phyloP scores from a whole-genome alignment of 2,797 vertebrate genomes.

The Meriones psammophilus region DNA sequence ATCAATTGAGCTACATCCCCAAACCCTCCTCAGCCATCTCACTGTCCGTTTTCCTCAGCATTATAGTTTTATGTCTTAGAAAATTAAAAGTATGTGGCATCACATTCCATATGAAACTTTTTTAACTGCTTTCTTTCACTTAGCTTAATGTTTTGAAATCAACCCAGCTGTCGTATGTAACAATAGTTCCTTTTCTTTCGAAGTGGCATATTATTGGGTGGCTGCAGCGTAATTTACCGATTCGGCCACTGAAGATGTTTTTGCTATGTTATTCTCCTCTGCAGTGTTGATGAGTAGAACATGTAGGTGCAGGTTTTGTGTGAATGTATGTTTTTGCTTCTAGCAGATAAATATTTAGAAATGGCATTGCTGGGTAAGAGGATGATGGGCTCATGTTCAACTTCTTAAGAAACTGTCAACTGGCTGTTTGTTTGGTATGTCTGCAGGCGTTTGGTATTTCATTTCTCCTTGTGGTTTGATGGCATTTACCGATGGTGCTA shows the following conservation, averaged over 20 bases:
- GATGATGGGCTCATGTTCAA: not conserved
- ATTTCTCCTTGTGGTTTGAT: conserved; percentile 40
- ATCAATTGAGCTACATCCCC: not conserved
- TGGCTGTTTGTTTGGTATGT: not conserved
- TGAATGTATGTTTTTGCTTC: not conserved
- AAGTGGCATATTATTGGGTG: not conserved
- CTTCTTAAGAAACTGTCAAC: not conserved
- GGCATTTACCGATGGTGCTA: not conserved
- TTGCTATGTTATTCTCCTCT: not conserved
- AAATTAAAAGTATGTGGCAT: conserved; percentile 13
- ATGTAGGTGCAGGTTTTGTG: not conserved
- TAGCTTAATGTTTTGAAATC: not conserved
- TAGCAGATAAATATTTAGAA: not conserved
- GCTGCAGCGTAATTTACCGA: not conserved
- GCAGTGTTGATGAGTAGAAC: not conserved
- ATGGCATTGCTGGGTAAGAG: not conserved
- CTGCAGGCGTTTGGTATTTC: not conserved
- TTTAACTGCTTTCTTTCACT: conserved; percentile 21
- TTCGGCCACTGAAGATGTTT: not conserved
- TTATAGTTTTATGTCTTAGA: not conserved
- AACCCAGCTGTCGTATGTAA: not conserved
- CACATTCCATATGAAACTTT: not conserved
- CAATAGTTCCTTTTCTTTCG: conserved; percentile 34
- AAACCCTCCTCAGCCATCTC: not conserved
- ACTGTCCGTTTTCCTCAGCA: not conserved